phyloP scores from a whole-genome alignment of 2,888 invertebrate genomes.

The Dicycla oo region DNA sequence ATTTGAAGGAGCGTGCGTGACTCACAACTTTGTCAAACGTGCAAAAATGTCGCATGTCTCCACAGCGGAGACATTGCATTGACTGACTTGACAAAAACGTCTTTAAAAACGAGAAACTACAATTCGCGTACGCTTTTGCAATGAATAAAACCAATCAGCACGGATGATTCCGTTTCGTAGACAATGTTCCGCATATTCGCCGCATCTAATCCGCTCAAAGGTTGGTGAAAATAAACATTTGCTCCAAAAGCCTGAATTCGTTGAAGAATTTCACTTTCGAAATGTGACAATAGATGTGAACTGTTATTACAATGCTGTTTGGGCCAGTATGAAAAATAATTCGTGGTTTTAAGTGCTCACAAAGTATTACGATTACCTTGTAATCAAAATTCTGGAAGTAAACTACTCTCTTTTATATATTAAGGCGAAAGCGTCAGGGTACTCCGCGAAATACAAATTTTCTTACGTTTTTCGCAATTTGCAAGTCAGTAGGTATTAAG shows the following conservation, averaged over 20 bases:
- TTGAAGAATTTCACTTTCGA: constrained; percentile 70
- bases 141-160: constrained; percentile 47
- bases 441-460: too few relatives aligned
- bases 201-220: constrained; percentile 47
- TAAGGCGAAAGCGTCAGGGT: too few relatives aligned
- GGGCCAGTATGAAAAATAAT: constrained; percentile 19
- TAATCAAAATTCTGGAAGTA: neutral
- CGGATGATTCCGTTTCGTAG: constrained; percentile 38
- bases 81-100: constrained; percentile 13
- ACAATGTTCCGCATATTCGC: constrained; percentile 44
- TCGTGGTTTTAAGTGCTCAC: constrained; percentile 2
- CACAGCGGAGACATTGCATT: constrained; percentile 24
- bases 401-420: neutral
- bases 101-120: constrained; percentile 39
- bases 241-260: constrained; percentile 54
- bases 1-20: constrained; percentile 64
- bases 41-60: constrained; percentile 76
- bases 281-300: constrained; percentile 65
- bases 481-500: too few relatives aligned
- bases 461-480: too few relatives aligned
- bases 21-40: constrained; percentile 70
- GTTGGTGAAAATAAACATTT: constrained; percentile 61
- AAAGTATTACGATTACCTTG: neutral
- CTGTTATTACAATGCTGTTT: constrained; percentile 37
- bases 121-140: constrained; percentile 45